Base-by-base conservation (phyloP, 35 echinoderm and acorn worm species). In the Heliocidaris erythrogramma region DNA sequence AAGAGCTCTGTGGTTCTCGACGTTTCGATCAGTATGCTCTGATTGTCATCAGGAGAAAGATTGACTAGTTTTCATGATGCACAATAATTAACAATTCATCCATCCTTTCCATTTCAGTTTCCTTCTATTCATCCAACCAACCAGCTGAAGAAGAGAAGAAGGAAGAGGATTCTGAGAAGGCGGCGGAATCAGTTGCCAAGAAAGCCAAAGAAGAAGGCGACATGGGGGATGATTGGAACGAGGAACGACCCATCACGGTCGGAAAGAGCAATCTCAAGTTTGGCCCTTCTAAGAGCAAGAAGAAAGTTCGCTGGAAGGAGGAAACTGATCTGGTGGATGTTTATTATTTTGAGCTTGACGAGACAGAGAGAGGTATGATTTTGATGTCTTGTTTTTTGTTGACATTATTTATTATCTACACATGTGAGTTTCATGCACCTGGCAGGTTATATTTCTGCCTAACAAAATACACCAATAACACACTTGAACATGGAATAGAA, bases 271-370 rank as follows among this genome's bases (percentile, higher is more conserved):
- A 97, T 78, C 93, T 97, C 30, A 97, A 97, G 89, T 88, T 97
- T 49, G 53, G 96, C 32, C 97, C 97, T 10, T 96, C 97, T 5
- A 99, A 95, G 92, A 97, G 95, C 35, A 99, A 99, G 97, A 99
- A 99, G 85, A 92, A 92, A 10, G 97, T 99, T 11, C 91, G 89
- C 13, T 99, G 98, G 98, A 97, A 93, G 86, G 93, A 96, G 29
- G 97, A 97, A 5, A 89, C 48, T 9, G 95, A 99, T 48, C 92
- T 99, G 48, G 98, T 99, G 0, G 94, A 96, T 52, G 85, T 99
- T 47, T 94, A 47, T 69, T 99, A 97, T 95, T 99, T 99, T 95
- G 98, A 97, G 50, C 48, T 99, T 47, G 98, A 99, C 94, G 97
- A 97, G 85, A 97, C 96, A 12, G 98, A 99, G 92, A 96, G 98